A percentile compares a stretch with the other conserved stretches of the same genome.
phyloP scores from a whole-genome alignment of 2,797 vertebrate species.

The Thunnus albacares region DNA sequence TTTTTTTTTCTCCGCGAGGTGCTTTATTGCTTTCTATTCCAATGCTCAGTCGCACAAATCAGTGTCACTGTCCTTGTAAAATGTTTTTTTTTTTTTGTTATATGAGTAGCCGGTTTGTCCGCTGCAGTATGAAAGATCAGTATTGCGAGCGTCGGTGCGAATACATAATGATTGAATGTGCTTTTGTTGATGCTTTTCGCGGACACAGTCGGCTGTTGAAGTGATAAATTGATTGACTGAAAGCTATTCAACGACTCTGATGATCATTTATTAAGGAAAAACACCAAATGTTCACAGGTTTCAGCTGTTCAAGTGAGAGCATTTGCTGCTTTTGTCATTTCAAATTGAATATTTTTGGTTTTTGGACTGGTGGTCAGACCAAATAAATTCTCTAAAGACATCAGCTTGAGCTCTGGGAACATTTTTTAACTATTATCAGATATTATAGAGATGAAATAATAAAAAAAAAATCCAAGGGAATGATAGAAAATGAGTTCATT shows the following conservation, averaged over 20 bases:
- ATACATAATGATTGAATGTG: neutral
- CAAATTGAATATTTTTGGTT: neutral
- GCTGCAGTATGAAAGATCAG: conserved; percentile 17
- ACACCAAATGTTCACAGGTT: neutral
- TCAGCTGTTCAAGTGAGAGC: too few species aligned
- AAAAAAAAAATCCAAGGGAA: too few species aligned
- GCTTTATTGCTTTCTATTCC: conserved; percentile 60
- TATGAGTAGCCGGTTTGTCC: conserved; percentile 28
- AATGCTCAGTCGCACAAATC: conserved; percentile 46
- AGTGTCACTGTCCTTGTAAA: conserved; percentile 25
- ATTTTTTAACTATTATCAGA: too few species aligned
- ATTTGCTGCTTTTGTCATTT: neutral
- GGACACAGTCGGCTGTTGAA: neutral
- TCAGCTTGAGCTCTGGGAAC: too few species aligned
- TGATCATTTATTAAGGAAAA: neutral
- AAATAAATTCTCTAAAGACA: neutral
- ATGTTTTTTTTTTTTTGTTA: conserved; percentile 17
- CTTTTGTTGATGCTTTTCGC: neutral
- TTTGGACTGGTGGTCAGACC: neutral
- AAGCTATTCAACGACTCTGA: neutral
- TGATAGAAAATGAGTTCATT: too few species aligned
- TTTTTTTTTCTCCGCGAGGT: conserved; percentile 9
- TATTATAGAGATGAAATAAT: too few species aligned
- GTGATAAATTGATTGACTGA: neutral
- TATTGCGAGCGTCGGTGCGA: neutral